A percentile compares a stretch with the other conserved stretches of the same genome.
Conservation (phyloP, 2,888 invertebrate species). For the Leptothorax acervorum region DNA sequence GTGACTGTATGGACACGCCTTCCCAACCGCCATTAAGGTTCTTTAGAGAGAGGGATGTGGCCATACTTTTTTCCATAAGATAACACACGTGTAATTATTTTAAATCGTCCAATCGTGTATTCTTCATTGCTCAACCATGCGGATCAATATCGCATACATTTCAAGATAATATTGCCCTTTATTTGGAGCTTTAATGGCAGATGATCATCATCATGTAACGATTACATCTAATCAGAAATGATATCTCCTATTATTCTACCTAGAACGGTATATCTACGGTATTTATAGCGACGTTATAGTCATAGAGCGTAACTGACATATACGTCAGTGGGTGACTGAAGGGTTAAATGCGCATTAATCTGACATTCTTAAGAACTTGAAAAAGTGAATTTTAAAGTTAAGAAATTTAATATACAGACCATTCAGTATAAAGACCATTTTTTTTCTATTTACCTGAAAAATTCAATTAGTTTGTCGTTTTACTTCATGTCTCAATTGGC, state of each 20-base stretch:
- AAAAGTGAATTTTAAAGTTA: neutral
- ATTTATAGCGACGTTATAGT: slow-evolving; percentile 28
- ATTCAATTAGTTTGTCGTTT: neutral
- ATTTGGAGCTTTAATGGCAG: slow-evolving; percentile 12
- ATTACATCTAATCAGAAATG: slow-evolving; percentile 28
- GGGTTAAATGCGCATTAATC: slow-evolving; percentile 1
- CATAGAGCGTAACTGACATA: neutral
- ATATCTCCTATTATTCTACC: slow-evolving; percentile 21
- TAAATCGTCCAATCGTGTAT: slow-evolving; percentile 20
- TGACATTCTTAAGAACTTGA: neutral
- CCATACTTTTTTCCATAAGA: slow-evolving; percentile 16
- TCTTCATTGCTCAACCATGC: slow-evolving; percentile 5
- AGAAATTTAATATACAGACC: neutral
- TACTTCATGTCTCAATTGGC: neutral
- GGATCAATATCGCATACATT: neutral
- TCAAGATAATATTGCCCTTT: slow-evolving; percentile 12
- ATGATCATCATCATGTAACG: slow-evolving; percentile 10
- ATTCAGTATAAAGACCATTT: neutral
- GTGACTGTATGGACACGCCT: neutral
- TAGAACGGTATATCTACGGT: neutral
- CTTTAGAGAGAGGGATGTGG: neutral
- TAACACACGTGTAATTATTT: slow-evolving; percentile 13
- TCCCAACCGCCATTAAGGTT: slow-evolving; percentile 5
- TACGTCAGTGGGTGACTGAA: neutral
- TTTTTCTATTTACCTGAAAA: neutral